A percentile compares a stretch with the other conserved stretches of the same genome.
phyloP scores from a whole-genome alignment of 2,888 invertebrate species.

The Abrostola tripartita region DNA sequence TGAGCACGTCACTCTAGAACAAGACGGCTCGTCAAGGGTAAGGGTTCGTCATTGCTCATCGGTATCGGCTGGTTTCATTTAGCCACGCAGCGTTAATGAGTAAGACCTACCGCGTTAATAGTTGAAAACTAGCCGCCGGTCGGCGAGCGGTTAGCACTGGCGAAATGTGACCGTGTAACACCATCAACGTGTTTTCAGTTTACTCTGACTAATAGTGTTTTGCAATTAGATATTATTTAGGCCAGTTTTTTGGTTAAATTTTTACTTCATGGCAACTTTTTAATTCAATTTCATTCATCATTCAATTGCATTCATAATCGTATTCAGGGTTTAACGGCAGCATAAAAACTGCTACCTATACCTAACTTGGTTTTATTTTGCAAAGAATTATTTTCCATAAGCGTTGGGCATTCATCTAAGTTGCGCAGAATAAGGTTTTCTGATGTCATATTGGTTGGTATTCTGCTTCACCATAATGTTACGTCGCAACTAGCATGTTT shows the following conservation, averaged over 20 bases:
- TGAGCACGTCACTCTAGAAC: constrained; percentile 26
- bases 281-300: too few relatives aligned
- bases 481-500: too few relatives aligned
- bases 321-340: too few relatives aligned
- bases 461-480: too few relatives aligned
- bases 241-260: not conserved
- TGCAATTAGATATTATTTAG: constrained; percentile 30
- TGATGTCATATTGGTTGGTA: too few relatives aligned
- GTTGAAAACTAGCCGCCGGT: constrained; percentile 84
- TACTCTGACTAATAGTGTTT: constrained; percentile 41
- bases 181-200: constrained; percentile 58
- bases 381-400: too few relatives aligned
- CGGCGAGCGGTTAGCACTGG: constrained; percentile 71
- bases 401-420: too few relatives aligned
- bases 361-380: too few relatives aligned
- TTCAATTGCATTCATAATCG: too few relatives aligned
- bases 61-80: constrained; percentile 76
- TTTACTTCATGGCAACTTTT: not conserved
- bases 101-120: constrained; percentile 85
- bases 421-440: too few relatives aligned
- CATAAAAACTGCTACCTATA: too few relatives aligned
- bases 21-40: constrained; percentile 62
- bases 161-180: constrained; percentile 64
- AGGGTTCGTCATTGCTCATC: constrained; percentile 60
- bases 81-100: constrained; percentile 83